Evolutionary conservation across 2,888 invertebrate genomes (phyloP).

Genomic region (Campoplex nolae): DNA sequence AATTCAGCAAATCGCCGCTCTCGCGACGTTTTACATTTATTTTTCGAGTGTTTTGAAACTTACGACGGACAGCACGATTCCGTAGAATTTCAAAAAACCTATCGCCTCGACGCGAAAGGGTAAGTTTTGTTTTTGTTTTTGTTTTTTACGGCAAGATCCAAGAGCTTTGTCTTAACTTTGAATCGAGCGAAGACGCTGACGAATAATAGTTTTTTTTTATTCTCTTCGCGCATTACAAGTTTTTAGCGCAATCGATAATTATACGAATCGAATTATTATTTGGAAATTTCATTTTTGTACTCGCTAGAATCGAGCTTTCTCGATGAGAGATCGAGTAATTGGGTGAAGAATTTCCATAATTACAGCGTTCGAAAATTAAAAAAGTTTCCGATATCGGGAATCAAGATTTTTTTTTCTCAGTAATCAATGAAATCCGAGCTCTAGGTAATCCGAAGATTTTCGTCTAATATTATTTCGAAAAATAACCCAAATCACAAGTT

Average conservation of each 20-base stretch:
- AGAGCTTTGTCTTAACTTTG: neutral
- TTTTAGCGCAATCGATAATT: neutral
- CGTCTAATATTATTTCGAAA: no score
- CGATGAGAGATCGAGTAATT: neutral
- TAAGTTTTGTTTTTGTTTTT: conserved; percentile 62
- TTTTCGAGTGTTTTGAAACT: neutral
- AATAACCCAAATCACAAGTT: no score
- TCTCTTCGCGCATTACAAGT: neutral
- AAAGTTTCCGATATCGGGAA: neutral
- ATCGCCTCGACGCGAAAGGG: conserved; percentile 73
- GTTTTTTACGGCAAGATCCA: neutral
- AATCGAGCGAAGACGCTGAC: neutral
- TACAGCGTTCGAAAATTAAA: neutral
- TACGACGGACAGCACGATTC: no score
- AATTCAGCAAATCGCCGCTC: conserved; percentile 3
- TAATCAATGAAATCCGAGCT: no score
- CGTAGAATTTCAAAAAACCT: neutral
- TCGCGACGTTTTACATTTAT: conserved; percentile 5
- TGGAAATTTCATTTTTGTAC: neutral
- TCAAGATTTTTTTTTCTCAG: neutral
- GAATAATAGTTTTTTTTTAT: neutral
- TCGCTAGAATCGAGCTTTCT: neutral
- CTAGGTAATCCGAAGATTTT: no score
- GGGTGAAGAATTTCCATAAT: neutral
- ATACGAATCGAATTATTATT: neutral